Percentiles rank a stretch among this genome's conserved stretches.
Conservation (phyloP, 2,113 vertebrate genomes). For the Limanda limanda region DNA sequence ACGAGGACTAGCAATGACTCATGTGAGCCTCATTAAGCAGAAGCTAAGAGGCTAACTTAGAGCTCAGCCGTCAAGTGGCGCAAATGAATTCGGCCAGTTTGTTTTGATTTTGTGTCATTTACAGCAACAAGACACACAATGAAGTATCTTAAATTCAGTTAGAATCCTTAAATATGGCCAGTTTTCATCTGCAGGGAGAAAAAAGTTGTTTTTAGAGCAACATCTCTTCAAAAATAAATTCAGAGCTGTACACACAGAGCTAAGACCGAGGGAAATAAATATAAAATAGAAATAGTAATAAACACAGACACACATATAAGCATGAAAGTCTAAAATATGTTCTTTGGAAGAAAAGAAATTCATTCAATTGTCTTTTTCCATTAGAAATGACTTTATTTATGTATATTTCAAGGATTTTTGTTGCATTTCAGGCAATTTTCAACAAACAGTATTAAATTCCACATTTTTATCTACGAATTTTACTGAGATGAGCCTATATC, state of each 20-base stretch:
- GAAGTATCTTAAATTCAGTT: background rate
- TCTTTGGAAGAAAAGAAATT: no score
- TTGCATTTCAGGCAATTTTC: no score
- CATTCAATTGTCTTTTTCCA: no score
- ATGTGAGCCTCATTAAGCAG: slow-evolving; percentile 71
- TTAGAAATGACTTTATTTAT: no score
- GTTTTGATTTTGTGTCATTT: slow-evolving; percentile 12
- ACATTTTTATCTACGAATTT: no score
- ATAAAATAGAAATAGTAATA: background rate
- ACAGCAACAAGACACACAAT: background rate
- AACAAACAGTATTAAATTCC: no score
- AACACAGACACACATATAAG: no score
- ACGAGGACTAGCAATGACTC: slow-evolving; percentile 48
- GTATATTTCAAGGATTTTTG: no score
- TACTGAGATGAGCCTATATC: no score
- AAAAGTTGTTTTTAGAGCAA: background rate
- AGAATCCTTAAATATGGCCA: no score
- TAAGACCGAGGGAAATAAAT: background rate
- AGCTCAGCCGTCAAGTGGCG: slow-evolving; percentile 1
- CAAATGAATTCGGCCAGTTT: background rate
- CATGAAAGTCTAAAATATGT: no score
- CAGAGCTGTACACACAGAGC: background rate
- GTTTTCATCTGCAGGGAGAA: background rate
- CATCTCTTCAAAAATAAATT: background rate
- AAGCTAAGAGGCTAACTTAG: slow-evolving; percentile 36